Evolutionary conservation across 2,797 vertebrate species (phyloP).

Genomic region (Hypotaenidia okinawae): DNA sequence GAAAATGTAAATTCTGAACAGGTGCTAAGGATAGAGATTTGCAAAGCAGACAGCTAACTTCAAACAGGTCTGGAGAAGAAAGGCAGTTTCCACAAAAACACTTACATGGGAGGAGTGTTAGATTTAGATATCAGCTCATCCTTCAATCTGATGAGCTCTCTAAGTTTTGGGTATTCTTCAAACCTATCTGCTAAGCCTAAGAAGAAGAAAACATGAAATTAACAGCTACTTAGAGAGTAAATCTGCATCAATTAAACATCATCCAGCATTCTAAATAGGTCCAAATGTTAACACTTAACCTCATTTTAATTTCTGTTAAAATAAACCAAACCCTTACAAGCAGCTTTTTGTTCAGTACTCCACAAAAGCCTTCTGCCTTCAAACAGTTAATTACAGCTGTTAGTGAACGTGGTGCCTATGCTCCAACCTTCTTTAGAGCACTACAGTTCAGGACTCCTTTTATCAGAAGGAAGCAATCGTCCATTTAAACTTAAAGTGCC

Average conservation of each 20-base stretch:
- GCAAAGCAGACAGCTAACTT: slow-evolving; percentile 40
- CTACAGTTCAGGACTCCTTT: not conserved
- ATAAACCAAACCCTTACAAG: not conserved
- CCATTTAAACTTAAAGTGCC: not conserved
- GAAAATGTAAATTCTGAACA: slow-evolving; percentile 28
- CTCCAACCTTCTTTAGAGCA: not conserved
- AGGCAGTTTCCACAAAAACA: slow-evolving; percentile 49
- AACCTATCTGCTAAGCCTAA: slow-evolving; percentile 96
- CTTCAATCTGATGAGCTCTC: slow-evolving; percentile 96
- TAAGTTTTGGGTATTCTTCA: slow-evolving; percentile 97
- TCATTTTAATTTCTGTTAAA: not conserved
- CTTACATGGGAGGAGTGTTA: slow-evolving; percentile 97
- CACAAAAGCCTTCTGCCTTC: not conserved
- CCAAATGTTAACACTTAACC: not conserved
- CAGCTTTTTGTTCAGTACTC: not conserved
- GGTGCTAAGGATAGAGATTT: not conserved
- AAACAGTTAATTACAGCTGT: not conserved
- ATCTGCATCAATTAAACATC: not conserved
- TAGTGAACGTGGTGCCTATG: not conserved
- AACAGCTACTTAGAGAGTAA: slow-evolving; percentile 46
- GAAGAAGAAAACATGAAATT: slow-evolving; percentile 54
- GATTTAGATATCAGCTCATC: slow-evolving; percentile 94
- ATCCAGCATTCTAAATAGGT: not conserved
- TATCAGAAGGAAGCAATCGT: not conserved
- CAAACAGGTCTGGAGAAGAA: slow-evolving; percentile 39